Percentiles rank a stretch among this genome's conserved stretches.
Conservation (phyloP, 2,888 invertebrate genomes). For the Amphipyra berbera region DNA sequence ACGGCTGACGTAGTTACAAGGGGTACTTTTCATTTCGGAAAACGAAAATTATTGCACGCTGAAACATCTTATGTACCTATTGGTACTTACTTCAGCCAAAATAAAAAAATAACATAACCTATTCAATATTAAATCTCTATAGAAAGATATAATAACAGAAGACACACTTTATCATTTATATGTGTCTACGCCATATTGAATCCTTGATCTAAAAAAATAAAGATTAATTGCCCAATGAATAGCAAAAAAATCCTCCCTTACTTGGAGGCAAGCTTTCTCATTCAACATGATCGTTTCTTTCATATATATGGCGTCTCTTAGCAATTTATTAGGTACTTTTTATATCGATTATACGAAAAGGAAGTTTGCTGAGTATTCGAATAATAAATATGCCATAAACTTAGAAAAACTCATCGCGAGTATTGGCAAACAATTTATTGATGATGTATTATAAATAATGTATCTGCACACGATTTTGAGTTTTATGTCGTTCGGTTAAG, state of each 20-base stretch:
- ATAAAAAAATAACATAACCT: too few relatives aligned
- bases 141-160: conserved; percentile 1
- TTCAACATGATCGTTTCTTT: conserved; percentile 23
- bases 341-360: conserved; percentile 16
- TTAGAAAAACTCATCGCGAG: conserved; percentile 38
- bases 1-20: too few relatives aligned
- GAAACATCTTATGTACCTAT: too few relatives aligned
- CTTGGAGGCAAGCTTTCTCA: conserved; percentile 16
- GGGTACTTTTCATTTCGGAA: too few relatives aligned
- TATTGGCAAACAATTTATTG: conserved; percentile 50
- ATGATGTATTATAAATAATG: conserved; percentile 25
- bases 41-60: too few relatives aligned
- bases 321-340: conserved; percentile 37
- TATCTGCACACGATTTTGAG: conserved; percentile 12
- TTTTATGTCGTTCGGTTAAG: conserved; percentile 15
- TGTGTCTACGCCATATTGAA: conserved; percentile 28
- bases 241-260: conserved; percentile 20
- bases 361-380: conserved; percentile 25
- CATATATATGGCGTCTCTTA: conserved; percentile 9
- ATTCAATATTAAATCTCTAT: background rate
- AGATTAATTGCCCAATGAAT: conserved; percentile 37
- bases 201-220: conserved; percentile 24
- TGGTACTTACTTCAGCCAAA: too few relatives aligned
- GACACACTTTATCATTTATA: conserved; percentile 21
- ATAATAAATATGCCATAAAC: conserved; percentile 48